Evolutionary conservation across 30 jellyfish, hydroid and myxozoan genomes (phyloP).

Genomic region (Mastigias papua): DNA sequence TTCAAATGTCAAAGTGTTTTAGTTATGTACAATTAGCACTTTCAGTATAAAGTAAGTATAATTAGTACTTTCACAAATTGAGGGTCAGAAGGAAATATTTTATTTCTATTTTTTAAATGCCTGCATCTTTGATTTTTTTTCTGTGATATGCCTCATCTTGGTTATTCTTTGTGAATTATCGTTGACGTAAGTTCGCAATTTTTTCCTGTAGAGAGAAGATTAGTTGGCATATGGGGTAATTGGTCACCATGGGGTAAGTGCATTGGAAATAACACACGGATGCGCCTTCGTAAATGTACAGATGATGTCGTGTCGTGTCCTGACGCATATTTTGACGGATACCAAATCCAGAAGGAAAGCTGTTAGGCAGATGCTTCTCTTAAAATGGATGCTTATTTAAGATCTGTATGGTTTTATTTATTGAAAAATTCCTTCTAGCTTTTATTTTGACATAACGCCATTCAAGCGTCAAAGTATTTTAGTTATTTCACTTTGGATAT

Average conservation of each 20-base stretch:
- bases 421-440: not conserved
- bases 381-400: not conserved
- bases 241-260: conserved; percentile 43
- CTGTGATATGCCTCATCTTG: not conserved
- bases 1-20: too few relatives aligned
- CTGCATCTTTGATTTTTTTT: not conserved
- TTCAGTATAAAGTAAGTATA: too few relatives aligned
- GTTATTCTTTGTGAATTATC: not conserved
- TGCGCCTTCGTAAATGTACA: conserved; percentile 6
- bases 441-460: too few relatives aligned
- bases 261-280: conserved; percentile 6
- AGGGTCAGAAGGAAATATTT: too few relatives aligned
- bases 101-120: not conserved
- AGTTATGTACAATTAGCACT: too few relatives aligned
- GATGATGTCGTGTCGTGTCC: not conserved
- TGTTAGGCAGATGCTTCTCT: not conserved
- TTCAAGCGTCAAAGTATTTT: not conserved
- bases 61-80: too few relatives aligned
- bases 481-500: not conserved
- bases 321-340: not conserved
- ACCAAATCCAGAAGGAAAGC: not conserved
- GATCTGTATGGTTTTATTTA: too few relatives aligned
- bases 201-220: not conserved
- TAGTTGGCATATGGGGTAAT: not conserved
- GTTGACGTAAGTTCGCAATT: not conserved